Percentiles rank a stretch among this genome's conserved stretches.
Conservation (phyloP, 2,888 invertebrate species). For the Holacanthella duospinosa region DNA sequence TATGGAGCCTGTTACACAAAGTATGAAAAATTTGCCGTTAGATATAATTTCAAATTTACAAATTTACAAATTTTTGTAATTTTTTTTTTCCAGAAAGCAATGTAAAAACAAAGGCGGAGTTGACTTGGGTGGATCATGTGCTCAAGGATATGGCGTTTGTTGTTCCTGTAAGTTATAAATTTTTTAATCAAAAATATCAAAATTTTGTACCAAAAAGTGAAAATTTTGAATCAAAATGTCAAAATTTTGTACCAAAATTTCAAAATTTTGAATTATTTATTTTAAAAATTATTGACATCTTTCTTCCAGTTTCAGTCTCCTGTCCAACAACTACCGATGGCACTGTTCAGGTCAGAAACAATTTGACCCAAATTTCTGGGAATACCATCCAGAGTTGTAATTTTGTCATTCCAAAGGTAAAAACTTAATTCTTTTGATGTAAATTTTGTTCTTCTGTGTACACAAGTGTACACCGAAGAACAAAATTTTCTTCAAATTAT, state of each 20-base stretch:
- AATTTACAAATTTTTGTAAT: too few species aligned
- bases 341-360: neutral
- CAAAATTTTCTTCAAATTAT: too few species aligned
- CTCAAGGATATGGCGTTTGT: neutral
- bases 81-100: neutral
- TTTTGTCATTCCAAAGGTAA: neutral
- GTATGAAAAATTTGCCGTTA: neutral
- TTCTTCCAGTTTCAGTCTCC: neutral
- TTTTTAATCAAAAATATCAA: too few species aligned
- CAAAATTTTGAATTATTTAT: too few species aligned
- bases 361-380: neutral
- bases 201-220: too few species aligned
- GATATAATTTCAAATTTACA: neutral
- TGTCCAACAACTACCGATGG: neutral
- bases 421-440: too few species aligned
- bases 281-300: neutral
- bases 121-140: neutral
- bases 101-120: conserved; percentile 2
- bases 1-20: neutral
- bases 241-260: too few species aligned
- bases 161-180: neutral
- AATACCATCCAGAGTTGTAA: neutral
- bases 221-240: too few species aligned
- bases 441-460: too few species aligned
- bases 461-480: too few species aligned